Evolutionary conservation across 2,888 invertebrate genomes (phyloP), one percentile per base, ranked within the genome.

Genomic region (Oscheius sp.): DNA sequence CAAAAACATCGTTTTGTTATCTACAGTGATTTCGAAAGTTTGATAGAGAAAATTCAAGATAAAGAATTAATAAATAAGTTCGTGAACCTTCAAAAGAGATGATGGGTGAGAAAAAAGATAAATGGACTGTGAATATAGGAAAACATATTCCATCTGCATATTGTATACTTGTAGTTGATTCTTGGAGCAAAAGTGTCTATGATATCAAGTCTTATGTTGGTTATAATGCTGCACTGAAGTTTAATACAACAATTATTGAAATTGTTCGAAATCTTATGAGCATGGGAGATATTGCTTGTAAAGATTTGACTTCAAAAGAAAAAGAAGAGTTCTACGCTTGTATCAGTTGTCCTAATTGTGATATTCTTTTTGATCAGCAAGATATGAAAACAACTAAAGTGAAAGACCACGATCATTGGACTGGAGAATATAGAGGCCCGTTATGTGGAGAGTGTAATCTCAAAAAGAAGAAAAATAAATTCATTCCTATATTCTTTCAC

Each of bases 151-250:
- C n/a, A n/a, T n/a, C n/a, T n/a, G n/a, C n/a, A n/a, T n/a, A n/a
- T n/a, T n/a, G n/a, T n/a, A n/a, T n/a, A 9, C 5, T 73, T 32
- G 71, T 73, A 17, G 72, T 73, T 22, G 71, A 73, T 72, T 67
- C 67, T 51, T 63, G 24, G 17, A 71, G 8, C n/a, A 67, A 67
- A 47, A 47, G 4, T 32, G 65, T 68, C 14, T 36, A 36, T 36
- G 36, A n/a, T n/a, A n/a, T n/a, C n/a, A 47, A 66, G 54, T 67
- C 59, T 22, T 68, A 70, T 36, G 36, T 70, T 41, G 70, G 70
- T 2, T 61, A 59, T 17, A 49, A 68, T 45, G 50, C 70, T 6
- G 12, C 3, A n/a, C 33, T 45, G 57, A 24, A 26, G 44, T n/a
- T n/a, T n/a, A n/a, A n/a, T n/a, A n/a, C n/a, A n/a, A n/a, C n/a